Conservation (phyloP, 30 jellyfish, hydroid and myxozoan species). For the Clytia hemisphaerica region DNA sequence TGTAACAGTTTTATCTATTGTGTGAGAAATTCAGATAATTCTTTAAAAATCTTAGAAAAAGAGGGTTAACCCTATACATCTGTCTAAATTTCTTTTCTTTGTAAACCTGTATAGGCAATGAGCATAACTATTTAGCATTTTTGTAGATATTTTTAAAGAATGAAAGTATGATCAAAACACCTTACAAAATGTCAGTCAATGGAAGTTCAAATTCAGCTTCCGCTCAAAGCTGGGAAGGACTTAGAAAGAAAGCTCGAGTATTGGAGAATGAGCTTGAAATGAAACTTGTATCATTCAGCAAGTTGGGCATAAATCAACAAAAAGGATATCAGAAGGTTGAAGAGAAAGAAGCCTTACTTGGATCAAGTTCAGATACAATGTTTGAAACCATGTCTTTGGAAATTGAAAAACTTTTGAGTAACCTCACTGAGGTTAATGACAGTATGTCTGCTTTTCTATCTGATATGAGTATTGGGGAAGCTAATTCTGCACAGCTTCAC, state of each 20-base stretch:
- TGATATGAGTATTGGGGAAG: slow-evolving; percentile 80
- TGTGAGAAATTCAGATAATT: too few species aligned
- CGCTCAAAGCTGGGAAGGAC: slow-evolving; percentile 43
- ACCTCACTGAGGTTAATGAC: slow-evolving; percentile 76
- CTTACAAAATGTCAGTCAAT: slow-evolving; percentile 28
- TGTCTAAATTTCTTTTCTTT: too few species aligned
- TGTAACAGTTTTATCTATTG: too few species aligned
- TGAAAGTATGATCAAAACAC: slow-evolving; percentile 38
- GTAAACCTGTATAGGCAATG: too few species aligned
- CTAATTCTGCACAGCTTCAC: slow-evolving; percentile 92
- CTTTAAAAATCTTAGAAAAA: too few species aligned
- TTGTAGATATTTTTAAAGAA: too few species aligned
- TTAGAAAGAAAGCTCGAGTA: slow-evolving; percentile 84
- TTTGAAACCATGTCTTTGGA: slow-evolving; percentile 97
- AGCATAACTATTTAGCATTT: too few species aligned
- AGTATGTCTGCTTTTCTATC: slow-evolving; percentile 74
- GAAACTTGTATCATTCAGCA: slow-evolving; percentile 91
- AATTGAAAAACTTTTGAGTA: slow-evolving; percentile 69
- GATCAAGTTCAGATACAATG: slow-evolving; percentile 72
- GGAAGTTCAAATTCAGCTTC: not conserved
- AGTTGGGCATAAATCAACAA: slow-evolving; percentile 67
- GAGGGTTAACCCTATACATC: too few species aligned
- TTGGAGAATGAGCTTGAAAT: slow-evolving; percentile 92
- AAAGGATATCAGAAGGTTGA: slow-evolving; percentile 32
- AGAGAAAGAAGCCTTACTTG: slow-evolving; percentile 91